Conservation (phyloP, 2,797 vertebrate species). For the Peromyscus melanophrys region DNA sequence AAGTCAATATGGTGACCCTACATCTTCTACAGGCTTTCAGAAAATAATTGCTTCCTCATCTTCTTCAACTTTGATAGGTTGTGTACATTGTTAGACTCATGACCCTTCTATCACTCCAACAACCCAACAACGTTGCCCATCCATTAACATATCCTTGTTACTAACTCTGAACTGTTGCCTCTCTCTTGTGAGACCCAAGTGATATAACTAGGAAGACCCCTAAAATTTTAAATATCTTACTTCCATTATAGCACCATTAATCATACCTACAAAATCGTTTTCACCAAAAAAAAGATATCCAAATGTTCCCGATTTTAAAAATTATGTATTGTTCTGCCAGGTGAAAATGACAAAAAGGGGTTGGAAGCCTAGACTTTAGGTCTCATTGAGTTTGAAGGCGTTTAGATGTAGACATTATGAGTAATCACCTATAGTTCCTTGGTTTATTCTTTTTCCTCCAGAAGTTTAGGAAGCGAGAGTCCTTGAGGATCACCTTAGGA, state of each 20-base stretch:
- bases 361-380: not conserved
- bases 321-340: not conserved
- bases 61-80: not conserved
- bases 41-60: not conserved
- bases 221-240: not conserved
- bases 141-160: not conserved
- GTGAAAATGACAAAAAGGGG: not conserved
- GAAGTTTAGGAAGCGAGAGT: not conserved
- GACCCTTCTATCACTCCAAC: not conserved
- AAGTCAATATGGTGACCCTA: not conserved
- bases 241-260: not conserved
- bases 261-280: not conserved
- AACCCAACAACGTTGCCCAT: not conserved
- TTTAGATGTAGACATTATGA: not conserved
- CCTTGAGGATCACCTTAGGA: not conserved
- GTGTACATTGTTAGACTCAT: not conserved
- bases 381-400: not conserved
- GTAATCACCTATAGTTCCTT: not conserved
- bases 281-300: not conserved
- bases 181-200: not conserved
- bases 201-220: fast-evolving
- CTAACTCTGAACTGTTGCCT: fast-evolving
- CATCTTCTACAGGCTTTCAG: not conserved
- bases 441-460: not conserved
- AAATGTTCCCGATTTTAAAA: not conserved